A percentile compares a stretch with the other conserved stretches of the same genome.
These are phyloP conservation scores for Suncus etruscus DNA, from an alignment of 2,113 vertebrate genomes.

Conservation along the genomic window DNA sequence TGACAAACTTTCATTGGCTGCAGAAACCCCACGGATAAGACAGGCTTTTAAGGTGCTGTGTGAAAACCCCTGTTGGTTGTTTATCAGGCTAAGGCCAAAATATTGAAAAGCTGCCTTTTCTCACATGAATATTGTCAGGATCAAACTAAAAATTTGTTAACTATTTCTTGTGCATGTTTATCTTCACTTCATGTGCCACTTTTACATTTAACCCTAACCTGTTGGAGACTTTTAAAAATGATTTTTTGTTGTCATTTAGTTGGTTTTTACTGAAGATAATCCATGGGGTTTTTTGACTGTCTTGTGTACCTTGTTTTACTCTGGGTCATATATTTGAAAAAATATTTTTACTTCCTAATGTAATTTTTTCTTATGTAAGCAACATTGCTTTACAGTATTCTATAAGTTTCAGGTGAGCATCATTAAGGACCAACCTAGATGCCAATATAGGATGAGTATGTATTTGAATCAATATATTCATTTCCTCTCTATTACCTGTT, in stretches of 20 bases:
- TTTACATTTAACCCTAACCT: conserved; percentile 72
- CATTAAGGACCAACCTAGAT: not conserved
- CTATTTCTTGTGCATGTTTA: conserved; percentile 67
- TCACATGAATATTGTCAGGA: not conserved
- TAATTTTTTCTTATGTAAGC: not conserved
- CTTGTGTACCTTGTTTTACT: not conserved
- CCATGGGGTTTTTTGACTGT: not conserved
- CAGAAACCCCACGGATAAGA: conserved; percentile 81
- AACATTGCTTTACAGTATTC: not conserved
- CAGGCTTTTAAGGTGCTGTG: conserved; percentile 80
- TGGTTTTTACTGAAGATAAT: not conserved
- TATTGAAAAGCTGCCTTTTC: conserved; percentile 60
- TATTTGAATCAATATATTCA: conserved; percentile 44
- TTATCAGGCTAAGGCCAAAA: conserved; percentile 69
- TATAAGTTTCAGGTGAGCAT: not conserved
- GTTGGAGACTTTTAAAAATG: conserved; percentile 5
- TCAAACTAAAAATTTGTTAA: conserved; percentile 67
- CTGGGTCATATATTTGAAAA: conserved; percentile 22
- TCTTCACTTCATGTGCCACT: conserved; percentile 3
- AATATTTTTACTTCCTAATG: not conserved
- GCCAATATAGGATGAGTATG: too few relatives aligned
- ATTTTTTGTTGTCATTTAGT: not conserved
- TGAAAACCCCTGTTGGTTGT: conserved; percentile 74
- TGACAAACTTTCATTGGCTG: conserved; percentile 85
- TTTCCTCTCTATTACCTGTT: conserved; percentile 28